Evolutionary conservation across 2,113 vertebrate species (phyloP).

Genomic region (Xenopus borealis): DNA sequence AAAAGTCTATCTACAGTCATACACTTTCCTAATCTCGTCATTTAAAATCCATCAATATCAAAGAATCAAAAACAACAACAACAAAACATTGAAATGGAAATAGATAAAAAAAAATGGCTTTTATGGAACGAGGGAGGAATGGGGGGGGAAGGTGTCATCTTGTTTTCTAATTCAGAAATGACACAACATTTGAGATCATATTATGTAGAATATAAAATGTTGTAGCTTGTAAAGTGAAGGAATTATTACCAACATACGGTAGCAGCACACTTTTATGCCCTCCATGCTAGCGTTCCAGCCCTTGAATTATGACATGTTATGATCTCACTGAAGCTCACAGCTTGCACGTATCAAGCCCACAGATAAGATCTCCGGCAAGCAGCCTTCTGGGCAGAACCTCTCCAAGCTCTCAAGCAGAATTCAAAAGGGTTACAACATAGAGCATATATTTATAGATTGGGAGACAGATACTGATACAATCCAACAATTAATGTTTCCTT

Average conservation of each 20-base stretch:
- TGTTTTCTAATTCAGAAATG: not conserved
- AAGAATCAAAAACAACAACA: too few relatives aligned
- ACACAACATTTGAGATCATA: constrained; percentile 12
- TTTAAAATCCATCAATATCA: too few relatives aligned
- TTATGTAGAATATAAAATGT: constrained; percentile 49
- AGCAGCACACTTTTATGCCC: constrained; percentile 51
- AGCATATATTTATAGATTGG: constrained; percentile 34
- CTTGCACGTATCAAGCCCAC: constrained; percentile 54
- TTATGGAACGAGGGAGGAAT: too few relatives aligned
- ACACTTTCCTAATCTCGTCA: too few relatives aligned
- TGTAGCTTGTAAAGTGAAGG: constrained; percentile 43
- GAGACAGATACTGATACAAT: constrained; percentile 42
- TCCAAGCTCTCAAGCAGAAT: constrained; percentile 14
- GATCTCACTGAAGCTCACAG: constrained; percentile 55
- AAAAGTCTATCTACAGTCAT: too few relatives aligned
- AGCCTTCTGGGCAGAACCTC: not conserved
- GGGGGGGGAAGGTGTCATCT: too few relatives aligned
- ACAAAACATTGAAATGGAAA: too few relatives aligned
- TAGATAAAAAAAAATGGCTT: too few relatives aligned
- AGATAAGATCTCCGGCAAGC: not conserved
- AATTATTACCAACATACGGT: constrained; percentile 45
- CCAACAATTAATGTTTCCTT: constrained; percentile 43
- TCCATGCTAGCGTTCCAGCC: constrained; percentile 51
- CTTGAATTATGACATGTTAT: constrained; percentile 50
- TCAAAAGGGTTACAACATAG: constrained; percentile 4